Conservation (phyloP, 1,140 invertebrate genomes). For the Heliconius hermathena region DNA sequence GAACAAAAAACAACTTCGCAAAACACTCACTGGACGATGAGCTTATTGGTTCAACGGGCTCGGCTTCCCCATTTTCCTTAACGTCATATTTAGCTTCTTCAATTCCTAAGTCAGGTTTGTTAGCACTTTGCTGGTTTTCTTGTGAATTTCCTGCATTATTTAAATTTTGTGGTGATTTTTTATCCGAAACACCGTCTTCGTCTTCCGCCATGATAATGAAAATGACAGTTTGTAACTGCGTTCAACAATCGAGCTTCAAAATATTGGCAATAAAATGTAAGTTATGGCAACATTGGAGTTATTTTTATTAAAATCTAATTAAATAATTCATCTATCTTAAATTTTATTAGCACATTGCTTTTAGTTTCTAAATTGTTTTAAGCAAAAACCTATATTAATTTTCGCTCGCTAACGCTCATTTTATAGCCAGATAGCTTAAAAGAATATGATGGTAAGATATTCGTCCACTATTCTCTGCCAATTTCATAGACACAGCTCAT, state of each 20-base stretch:
- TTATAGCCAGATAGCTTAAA: too few relatives aligned
- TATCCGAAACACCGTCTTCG: slow-evolving; percentile 79
- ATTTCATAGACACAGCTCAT: too few relatives aligned
- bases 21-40: slow-evolving; percentile 75
- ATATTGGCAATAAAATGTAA: not conserved
- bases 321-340: too few relatives aligned
- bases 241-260: slow-evolving; percentile 30
- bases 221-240: slow-evolving; percentile 58
- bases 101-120: slow-evolving; percentile 73
- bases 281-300: slow-evolving; percentile 17
- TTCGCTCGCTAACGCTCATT: too few relatives aligned
- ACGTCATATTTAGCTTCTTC: slow-evolving; percentile 75
- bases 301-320: too few relatives aligned
- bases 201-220: slow-evolving; percentile 80
- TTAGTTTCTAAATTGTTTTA: too few relatives aligned
- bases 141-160: slow-evolving; percentile 62
- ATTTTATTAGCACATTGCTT: too few relatives aligned
- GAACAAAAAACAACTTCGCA: slow-evolving; percentile 74
- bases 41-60: slow-evolving; percentile 62
- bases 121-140: slow-evolving; percentile 67
- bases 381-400: too few relatives aligned
- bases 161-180: slow-evolving; percentile 75
- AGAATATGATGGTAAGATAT: too few relatives aligned
- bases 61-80: slow-evolving; percentile 64
- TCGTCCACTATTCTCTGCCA: too few relatives aligned